Evolutionary conservation across 35 echinoderm and acorn worm species (phyloP).

Genomic region (Hemicentrotus pulcherrimus): DNA sequence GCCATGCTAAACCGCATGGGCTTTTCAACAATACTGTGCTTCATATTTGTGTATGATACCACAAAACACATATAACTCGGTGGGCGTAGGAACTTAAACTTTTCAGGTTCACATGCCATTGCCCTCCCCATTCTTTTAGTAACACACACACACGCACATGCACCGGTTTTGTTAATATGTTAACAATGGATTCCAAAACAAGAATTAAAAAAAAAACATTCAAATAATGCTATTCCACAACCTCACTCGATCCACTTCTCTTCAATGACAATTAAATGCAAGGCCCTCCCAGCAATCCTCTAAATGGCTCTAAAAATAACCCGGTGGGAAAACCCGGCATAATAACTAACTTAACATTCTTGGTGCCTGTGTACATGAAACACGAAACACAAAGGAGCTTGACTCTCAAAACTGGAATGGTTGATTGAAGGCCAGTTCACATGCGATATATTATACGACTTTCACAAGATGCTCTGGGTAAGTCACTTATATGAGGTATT

Average conservation of each 20-base stretch:
- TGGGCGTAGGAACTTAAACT: too few species aligned
- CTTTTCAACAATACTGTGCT: too few species aligned
- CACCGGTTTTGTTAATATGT: background rate
- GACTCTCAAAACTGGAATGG: background rate
- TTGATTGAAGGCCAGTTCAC: background rate
- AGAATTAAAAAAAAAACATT: background rate
- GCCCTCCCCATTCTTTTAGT: too few species aligned
- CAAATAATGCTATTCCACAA: background rate
- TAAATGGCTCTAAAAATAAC: background rate
- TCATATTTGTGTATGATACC: too few species aligned
- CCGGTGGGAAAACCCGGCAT: constrained; percentile 29
- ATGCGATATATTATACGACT: background rate
- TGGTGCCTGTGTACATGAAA: background rate
- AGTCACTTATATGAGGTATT: too few species aligned
- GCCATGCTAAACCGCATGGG: too few species aligned
- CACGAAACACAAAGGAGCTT: background rate
- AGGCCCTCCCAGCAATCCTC: background rate
- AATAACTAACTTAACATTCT: background rate
- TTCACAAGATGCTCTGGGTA: background rate
- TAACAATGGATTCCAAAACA: background rate
- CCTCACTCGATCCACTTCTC: background rate
- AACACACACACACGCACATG: too few species aligned
- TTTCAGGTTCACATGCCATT: too few species aligned
- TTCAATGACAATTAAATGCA: background rate
- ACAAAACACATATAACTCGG: too few species aligned